These are phyloP conservation scores for Hiodon alosoides DNA, from an alignment of 2,113 vertebrate species.

Conservation along the genomic window DNA sequence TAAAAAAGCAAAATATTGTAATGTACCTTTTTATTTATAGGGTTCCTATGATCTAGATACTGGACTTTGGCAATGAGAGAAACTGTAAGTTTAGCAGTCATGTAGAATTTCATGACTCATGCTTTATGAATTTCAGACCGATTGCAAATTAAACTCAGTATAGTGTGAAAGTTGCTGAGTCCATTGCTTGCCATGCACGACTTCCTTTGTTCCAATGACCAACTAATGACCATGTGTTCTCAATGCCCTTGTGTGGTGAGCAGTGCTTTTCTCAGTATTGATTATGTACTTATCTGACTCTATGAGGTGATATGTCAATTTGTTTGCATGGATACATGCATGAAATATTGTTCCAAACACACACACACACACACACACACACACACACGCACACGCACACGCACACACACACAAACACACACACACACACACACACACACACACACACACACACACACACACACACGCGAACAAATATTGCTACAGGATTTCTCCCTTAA, in stretches of 20 bases:
- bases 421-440: too few species aligned
- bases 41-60: constrained; percentile 40
- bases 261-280: constrained; percentile 30
- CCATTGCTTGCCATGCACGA: constrained; percentile 35
- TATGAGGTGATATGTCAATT: constrained; percentile 25
- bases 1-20: constrained; percentile 14
- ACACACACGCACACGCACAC: too few species aligned
- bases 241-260: constrained; percentile 34
- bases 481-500: neutral
- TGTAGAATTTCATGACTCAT: constrained; percentile 35
- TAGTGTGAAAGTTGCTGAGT: constrained; percentile 32
- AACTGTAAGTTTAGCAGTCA: constrained; percentile 37
- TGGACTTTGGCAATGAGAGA: constrained; percentile 35
- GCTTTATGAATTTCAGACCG: constrained; percentile 34
- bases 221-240: constrained; percentile 32
- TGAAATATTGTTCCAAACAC: neutral
- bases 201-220: constrained; percentile 33
- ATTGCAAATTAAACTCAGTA: constrained; percentile 5
- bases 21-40: constrained; percentile 34
- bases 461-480: constrained; percentile 18
- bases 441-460: neutral
- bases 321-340: neutral
- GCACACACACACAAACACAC: too few species aligned
- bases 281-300: constrained; percentile 35
- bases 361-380: too few species aligned